These are phyloP conservation scores for Nesidiocoris tenuis DNA, from an alignment of 2,888 invertebrate species.

Conservation along the genomic window DNA sequence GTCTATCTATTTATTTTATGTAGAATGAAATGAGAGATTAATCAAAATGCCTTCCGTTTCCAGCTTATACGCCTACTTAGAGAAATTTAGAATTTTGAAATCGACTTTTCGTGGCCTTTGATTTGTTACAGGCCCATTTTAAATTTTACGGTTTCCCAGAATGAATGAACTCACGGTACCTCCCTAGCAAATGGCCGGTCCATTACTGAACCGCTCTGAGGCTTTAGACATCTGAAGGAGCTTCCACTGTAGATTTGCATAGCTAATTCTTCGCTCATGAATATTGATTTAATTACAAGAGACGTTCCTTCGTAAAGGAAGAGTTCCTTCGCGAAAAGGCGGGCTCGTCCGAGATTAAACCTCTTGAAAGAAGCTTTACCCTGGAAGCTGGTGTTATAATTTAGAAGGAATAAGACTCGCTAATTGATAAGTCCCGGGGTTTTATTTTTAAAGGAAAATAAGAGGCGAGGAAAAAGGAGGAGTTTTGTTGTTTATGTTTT, in stretches of 20 bases:
- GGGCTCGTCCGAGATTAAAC: constrained; percentile 30
- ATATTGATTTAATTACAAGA: constrained; percentile 42
- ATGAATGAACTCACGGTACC: background rate
- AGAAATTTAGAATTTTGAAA: too few relatives aligned
- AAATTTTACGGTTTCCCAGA: background rate
- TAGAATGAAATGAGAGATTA: too few relatives aligned
- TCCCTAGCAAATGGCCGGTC: background rate
- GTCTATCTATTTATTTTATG: too few relatives aligned
- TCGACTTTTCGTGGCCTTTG: too few relatives aligned
- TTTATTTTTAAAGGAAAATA: background rate
- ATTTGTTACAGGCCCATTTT: too few relatives aligned
- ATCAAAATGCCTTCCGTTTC: too few relatives aligned
- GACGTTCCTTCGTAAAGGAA: constrained; percentile 33
- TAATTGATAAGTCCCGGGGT: constrained; percentile 34
- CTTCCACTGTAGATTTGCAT: constrained; percentile 28
- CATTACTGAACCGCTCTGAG: background rate
- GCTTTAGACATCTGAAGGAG: background rate
- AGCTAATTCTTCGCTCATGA: constrained; percentile 40
- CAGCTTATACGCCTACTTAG: too few relatives aligned
- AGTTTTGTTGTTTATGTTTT: background rate
- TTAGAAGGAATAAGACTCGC: constrained; percentile 33
- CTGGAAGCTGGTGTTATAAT: constrained; percentile 21
- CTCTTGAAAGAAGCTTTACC: background rate
- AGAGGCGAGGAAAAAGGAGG: background rate
- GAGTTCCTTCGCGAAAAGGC: constrained; percentile 1